Base-by-base conservation (phyloP, 92 coral and sea anemone species). In the Zoanthus sociatus region DNA sequence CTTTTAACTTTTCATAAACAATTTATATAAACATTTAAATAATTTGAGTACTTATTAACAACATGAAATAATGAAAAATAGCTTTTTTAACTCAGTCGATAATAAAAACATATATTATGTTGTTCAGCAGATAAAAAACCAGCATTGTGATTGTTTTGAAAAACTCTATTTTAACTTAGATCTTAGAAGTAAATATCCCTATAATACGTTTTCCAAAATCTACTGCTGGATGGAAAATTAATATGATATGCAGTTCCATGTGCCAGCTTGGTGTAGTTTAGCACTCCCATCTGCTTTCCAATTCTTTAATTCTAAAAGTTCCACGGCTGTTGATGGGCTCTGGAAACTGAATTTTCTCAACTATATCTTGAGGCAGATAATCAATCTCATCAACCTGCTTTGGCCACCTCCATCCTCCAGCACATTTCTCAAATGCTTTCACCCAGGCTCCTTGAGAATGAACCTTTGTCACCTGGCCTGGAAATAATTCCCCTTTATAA, bases 391-490 rank as follows among this genome's bases (percentile, higher is more conserved):
- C 87, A 30, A 20, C 64, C 13, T 83, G 13, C 50, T 37, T 83
- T 69, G 87, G 78, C 87, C 76, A 83, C 66, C 77, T 83, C 87
- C 78, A 83, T 45, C 87, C 78, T 10, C 67, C 87, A 83, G 55
- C 73, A 69, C 73, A 69, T 26, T 66, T 66, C 31, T n/a, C 71
- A 66, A 66, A 20, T 26, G 47, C 73, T 18, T 69, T 69, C 15
- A 31, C 73, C 58, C 31, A 54, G 7, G 87, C 92, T 32, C 83
- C 92, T 31, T 88, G 67, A 78, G 77, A 76, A 90, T 86, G 45
- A 14, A 90, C 90, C 82, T 74, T 83, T 70, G 90, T 90, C 71
- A 71, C 90, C 63, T 86, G 87, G 21, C 93, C 88, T 81, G 93
- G 90, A 73, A 86, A 86, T 47, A 90, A 12, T 73, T 79, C 85